Conservation (phyloP, 2,888 invertebrate genomes). For the Chymomyza procnemis region DNA sequence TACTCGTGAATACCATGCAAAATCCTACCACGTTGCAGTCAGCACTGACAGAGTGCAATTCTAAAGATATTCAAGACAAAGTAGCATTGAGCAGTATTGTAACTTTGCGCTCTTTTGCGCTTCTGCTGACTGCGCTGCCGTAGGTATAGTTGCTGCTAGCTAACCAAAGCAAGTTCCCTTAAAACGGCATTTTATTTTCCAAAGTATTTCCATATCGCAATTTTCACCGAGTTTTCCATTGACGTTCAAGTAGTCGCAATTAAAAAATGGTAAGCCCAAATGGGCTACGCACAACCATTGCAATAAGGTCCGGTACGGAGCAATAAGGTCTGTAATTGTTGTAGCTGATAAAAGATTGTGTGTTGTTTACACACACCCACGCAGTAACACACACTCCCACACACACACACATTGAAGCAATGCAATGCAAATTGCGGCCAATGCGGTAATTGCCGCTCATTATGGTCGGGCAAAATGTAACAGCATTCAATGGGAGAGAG, state of each 20-base stretch:
- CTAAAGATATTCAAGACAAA: too few species aligned
- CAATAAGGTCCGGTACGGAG: conserved; percentile 40
- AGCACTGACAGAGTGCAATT: too few species aligned
- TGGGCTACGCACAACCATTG: conserved; percentile 19
- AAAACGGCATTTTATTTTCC: too few species aligned
- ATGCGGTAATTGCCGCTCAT: conserved; percentile 70
- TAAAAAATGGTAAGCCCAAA: conserved; percentile 9
- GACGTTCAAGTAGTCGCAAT: not conserved
- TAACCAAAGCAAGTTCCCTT: too few species aligned
- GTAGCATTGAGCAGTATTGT: too few species aligned
- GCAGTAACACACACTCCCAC: not conserved
- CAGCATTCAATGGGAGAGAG: conserved; percentile 9
- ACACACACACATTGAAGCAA: conserved; percentile 58
- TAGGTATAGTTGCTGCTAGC: too few species aligned
- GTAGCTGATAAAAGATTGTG: conserved; percentile 65
- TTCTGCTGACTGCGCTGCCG: too few species aligned
- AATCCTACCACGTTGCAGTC: too few species aligned
- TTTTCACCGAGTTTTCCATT: not conserved
- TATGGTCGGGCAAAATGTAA: conserved; percentile 68
- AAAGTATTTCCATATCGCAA: not conserved
- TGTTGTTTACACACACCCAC: conserved; percentile 48
- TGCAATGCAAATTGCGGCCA: conserved; percentile 70
- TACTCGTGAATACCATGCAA: too few species aligned
- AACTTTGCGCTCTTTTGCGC: too few species aligned
- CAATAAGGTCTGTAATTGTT: conserved; percentile 38